Percentiles rank a stretch among this genome's conserved stretches.
These are phyloP conservation scores for Sterrhoptilus dennistouni DNA, from an alignment of 2,113 vertebrate species.

Conservation along the genomic window DNA sequence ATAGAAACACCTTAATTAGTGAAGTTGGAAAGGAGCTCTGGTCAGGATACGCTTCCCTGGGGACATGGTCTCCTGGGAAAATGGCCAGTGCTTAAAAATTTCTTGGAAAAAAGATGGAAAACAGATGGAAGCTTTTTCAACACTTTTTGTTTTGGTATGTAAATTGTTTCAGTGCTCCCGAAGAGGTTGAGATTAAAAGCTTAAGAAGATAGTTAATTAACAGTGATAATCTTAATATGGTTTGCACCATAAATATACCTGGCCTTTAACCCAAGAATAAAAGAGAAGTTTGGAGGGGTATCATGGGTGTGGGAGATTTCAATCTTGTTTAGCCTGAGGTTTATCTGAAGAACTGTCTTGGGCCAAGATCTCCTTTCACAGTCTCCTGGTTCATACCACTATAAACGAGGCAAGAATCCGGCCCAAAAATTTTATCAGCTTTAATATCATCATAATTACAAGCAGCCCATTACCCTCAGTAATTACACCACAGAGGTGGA, in stretches of 20 bases:
- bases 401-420: conserved; percentile 8
- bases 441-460: conserved; percentile 50
- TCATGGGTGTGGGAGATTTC: conserved; percentile 28
- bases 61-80: conserved; percentile 28
- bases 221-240: background rate
- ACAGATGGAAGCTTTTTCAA: background rate
- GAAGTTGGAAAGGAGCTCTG: background rate
- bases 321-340: conserved; percentile 52
- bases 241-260: conserved; percentile 46
- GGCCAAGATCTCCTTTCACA: conserved; percentile 24
- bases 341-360: conserved; percentile 20
- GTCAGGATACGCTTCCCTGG: background rate
- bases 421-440: conserved; percentile 43
- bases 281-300: conserved; percentile 20
- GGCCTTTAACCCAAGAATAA: conserved; percentile 18
- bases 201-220: conserved; percentile 29
- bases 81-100: background rate
- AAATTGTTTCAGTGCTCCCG: background rate
- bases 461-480: background rate
- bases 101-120: conserved; percentile 35
- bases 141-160: background rate
- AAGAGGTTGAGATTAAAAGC: conserved; percentile 25
- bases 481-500: background rate
- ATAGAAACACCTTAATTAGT: conserved; percentile 43
- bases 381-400: conserved; percentile 13